Conservation (phyloP, 2,113 vertebrate species). For the Scalopus aquaticus region DNA sequence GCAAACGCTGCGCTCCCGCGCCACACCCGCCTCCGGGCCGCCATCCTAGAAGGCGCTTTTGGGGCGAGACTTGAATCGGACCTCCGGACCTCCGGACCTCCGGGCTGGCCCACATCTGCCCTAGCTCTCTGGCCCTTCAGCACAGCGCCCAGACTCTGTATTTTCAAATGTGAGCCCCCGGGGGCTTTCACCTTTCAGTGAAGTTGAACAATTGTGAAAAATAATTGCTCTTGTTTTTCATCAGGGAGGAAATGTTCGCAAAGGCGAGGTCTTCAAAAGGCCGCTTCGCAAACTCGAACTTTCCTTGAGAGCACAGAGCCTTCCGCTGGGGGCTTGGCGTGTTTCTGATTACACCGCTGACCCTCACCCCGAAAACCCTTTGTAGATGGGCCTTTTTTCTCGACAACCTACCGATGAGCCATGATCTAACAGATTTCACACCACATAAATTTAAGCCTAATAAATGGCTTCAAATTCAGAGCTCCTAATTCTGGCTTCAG, state of each 20-base stretch:
- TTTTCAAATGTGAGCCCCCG: slow-evolving; percentile 76
- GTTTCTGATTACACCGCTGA: slow-evolving; percentile 90
- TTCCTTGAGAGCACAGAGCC: slow-evolving; percentile 85
- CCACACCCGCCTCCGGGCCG: no score
- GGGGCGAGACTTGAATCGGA: no score
- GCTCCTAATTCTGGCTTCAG: slow-evolving; percentile 83
- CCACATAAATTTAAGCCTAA: slow-evolving; percentile 90
- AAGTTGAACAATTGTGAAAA: slow-evolving; percentile 79
- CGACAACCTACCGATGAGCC: slow-evolving; percentile 88
- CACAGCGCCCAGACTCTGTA: neutral
- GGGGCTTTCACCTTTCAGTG: slow-evolving; percentile 66
- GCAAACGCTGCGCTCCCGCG: no score
- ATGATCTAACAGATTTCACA: slow-evolving; percentile 92
- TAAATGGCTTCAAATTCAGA: slow-evolving; percentile 85
- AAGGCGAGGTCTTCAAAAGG: slow-evolving; percentile 83
- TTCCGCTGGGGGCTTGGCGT: slow-evolving; percentile 85
- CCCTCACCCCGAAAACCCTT: slow-evolving; percentile 88
- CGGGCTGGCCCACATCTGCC: slow-evolving; percentile 51
- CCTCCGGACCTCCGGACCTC: no score
- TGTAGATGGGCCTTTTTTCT: slow-evolving; percentile 88
- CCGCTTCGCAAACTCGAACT: slow-evolving; percentile 82
- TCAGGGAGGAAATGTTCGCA: slow-evolving; percentile 81
- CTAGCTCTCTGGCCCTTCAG: slow-evolving; percentile 68
- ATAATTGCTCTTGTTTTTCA: slow-evolving; percentile 81
- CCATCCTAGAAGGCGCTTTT: no score